Evolutionary conservation across 2,113 vertebrate species (phyloP), one percentile per base, ranked within the genome.

Genomic region (Xiphias gladius): DNA sequence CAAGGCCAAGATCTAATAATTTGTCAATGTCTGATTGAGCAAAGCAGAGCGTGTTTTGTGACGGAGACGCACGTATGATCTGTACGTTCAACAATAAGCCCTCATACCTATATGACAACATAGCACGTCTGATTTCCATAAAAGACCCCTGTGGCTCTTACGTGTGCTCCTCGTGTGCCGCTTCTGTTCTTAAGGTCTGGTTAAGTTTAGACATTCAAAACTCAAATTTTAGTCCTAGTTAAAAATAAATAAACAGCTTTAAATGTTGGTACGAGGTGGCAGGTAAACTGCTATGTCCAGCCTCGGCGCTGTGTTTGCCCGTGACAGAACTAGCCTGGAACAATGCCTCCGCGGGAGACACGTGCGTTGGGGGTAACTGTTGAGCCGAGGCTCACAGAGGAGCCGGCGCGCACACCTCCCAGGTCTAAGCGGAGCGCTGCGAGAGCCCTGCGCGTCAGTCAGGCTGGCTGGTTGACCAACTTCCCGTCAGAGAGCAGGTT

Each of bases 1-100:
- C 22, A 0, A 63, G 43, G 70, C 70, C 63, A 73, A 72, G 48
- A 65, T 76, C 70, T 62, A 52, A 58, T 32, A 14, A 65, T 85
- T 68, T 37, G 46, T 82, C 65, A 35, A 11, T 62, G 59, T 48
- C 50, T 52, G 58, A 62, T 64, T 43, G 55, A 37, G 43, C 17
- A 48, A 52, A 69, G 43, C 46, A 20, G 2, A 68, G 50, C 0
- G 2, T 30, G 7, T 54, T 69, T 68, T 46, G n/a, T 26, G 19
- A 35, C 16, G 16, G 14, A 74, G 30, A 32, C 57, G 12, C 24
- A 61, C 35, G 41, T 54, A 30, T 72, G 16, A 48, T 24, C 5
- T 24, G 10, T 9, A 46, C 39, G 43, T 43, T 9, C 6, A 1
- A 17, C 16, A 4, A 8, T 3, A 26, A 11, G 19, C 30, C 46